Evolutionary conservation across 2,797 vertebrate genomes (phyloP), one percentile per base, ranked within the genome.

Genomic region (Caiman crocodilus): DNA sequence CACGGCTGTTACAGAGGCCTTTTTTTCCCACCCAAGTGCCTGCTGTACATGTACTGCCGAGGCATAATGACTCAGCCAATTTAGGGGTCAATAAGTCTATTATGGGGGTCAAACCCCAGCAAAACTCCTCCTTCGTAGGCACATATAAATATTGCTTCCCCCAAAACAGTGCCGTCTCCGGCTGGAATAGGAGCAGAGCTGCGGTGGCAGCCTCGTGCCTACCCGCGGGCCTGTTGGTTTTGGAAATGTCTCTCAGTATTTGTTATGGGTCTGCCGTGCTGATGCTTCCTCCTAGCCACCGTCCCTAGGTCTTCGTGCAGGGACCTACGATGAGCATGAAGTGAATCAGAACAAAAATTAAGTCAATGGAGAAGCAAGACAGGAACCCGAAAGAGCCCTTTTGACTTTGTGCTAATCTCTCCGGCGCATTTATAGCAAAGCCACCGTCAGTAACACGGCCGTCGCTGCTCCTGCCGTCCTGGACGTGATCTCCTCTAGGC

Each of bases 241-340:
- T 2, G n/a, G 11, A 83, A n/a, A 1, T 1, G 1, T 14, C 5
- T 16, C 0, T 26, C 23, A 67, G 0, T 25, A 0, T 5, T 50
- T 1, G 2, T 5, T 16, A 32, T 0, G 0, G 63, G 30, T 64
- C 6, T 3, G 1, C 1, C 0, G 0, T 25, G 28, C 65, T 30
- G 32, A 10, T 32, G 55, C 57, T 65, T 55, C 30, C 15, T 1
- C 42, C 7, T 13, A 30, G 32, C 1, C 1, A 0, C n/a, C 0
- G 0, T 2, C 50, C 59, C 2, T 2, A 20, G 17, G 25, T 5
- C 55, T 58, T 25, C 7, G 21, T 0, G 2, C 6, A 2, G 18
- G 12, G 14, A 4, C 9, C 64, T 55, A 64, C 2, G 3, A 2
- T 11, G 14, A 56, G 15, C 0, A 0, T 1, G 18, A 60, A 61